These are phyloP conservation scores for Tryphoninae sp. DNA, from an alignment of 2,888 invertebrate genomes.

Conservation along the genomic window DNA sequence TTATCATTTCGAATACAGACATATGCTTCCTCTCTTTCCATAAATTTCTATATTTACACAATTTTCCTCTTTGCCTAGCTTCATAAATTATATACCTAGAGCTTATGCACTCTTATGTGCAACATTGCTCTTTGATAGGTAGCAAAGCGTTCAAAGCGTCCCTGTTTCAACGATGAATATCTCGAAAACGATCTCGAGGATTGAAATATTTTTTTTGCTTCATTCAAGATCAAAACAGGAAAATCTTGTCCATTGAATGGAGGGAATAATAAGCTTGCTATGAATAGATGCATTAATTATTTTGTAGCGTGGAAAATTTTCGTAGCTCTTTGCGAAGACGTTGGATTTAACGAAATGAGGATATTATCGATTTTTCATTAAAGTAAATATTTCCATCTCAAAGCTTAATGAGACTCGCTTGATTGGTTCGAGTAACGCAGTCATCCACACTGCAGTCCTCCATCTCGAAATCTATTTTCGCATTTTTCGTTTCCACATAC, in stretches of 20 bases:
- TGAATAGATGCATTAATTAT: neutral
- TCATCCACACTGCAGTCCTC: neutral
- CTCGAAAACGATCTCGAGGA: neutral
- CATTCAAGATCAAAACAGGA: neutral
- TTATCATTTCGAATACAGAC: slow-evolving; percentile 43
- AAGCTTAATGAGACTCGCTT: slow-evolving; percentile 1
- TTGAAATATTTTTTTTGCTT: neutral
- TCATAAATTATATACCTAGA: slow-evolving; percentile 14
- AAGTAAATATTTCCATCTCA: neutral
- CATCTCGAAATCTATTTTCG: slow-evolving; percentile 20
- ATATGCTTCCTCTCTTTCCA: slow-evolving; percentile 35
- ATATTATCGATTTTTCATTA: neutral
- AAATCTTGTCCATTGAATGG: neutral
- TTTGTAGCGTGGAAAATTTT: no score
- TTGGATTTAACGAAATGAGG: neutral
- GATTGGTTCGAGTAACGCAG: neutral
- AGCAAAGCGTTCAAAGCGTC: neutral
- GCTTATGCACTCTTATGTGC: no score
- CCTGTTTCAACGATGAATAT: neutral
- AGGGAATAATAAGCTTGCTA: neutral
- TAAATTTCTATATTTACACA: neutral
- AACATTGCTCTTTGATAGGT: neutral
- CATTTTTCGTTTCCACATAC: slow-evolving; percentile 21
- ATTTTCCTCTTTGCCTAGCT: neutral
- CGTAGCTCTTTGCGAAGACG: no score